Evolutionary conservation across 1,140 invertebrate genomes (phyloP).

Genomic region (Conus ventricosus): DNA sequence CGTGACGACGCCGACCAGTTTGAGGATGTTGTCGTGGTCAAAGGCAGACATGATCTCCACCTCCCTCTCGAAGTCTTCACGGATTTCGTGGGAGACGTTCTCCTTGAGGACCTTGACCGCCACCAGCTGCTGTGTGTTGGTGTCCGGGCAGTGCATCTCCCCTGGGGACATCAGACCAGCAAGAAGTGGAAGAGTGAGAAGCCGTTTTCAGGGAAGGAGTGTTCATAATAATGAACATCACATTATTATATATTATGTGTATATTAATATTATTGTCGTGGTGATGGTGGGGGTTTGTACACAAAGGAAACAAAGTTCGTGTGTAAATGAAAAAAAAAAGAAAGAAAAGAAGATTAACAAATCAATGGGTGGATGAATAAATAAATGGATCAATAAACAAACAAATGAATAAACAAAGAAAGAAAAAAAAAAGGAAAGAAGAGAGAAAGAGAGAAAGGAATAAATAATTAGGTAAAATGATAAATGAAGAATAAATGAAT

Average conservation of each 20-base stretch:
- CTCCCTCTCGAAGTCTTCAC: constrained; percentile 90
- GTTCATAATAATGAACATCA: neutral
- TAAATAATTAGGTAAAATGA: no score
- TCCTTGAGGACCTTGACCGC: constrained; percentile 92
- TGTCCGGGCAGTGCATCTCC: constrained; percentile 49
- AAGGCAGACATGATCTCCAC: constrained; percentile 94
- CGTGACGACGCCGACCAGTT: constrained; percentile 86
- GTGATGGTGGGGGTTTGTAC: no score
- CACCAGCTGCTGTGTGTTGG: constrained; percentile 76
- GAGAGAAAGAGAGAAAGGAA: no score
- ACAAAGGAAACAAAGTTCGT: no score
- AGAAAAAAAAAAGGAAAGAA: no score
- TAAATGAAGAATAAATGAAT: neutral
- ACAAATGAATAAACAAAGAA: no score
- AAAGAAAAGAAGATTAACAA: no score
- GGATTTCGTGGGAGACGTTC: constrained; percentile 82
- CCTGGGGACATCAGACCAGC: constrained; percentile 33
- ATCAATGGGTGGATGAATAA: no score
- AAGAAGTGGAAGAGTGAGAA: no score
- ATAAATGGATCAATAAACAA: no score
- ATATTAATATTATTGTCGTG: neutral
- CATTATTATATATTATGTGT: neutral
- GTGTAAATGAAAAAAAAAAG: no score
- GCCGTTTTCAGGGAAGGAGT: no score
- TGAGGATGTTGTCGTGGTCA: constrained; percentile 90